Evolutionary conservation across 2,888 invertebrate species (phyloP).

Genomic region (Branchellion lobata): DNA sequence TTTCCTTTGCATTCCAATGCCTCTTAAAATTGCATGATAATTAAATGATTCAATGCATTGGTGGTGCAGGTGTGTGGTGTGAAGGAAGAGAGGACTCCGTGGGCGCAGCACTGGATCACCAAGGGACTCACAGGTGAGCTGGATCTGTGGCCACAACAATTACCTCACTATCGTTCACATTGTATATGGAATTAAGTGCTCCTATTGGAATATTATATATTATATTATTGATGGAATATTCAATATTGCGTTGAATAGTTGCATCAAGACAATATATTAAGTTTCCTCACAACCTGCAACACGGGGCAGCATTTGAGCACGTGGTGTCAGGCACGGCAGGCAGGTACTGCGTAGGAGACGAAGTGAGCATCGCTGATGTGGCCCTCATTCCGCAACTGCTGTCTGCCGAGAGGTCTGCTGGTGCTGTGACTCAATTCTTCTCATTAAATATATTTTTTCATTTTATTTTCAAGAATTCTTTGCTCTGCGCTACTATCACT

Average conservation of each 20-base stretch:
- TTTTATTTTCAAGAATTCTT: not conserved
- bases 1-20: not conserved
- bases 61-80: not conserved
- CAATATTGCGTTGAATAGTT: not conserved
- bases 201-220: not conserved
- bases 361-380: constrained; percentile 88
- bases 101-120: constrained; percentile 90
- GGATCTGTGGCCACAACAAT: not conserved
- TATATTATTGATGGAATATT: not conserved
- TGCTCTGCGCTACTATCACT: not conserved
- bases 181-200: too few relatives aligned
- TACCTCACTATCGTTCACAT: too few relatives aligned
- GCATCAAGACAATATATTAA: not conserved
- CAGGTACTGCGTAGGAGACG: constrained; percentile 84
- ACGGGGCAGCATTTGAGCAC: constrained; percentile 76
- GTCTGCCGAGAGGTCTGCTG: constrained; percentile 79
- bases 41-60: not conserved
- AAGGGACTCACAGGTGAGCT: constrained; percentile 78
- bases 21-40: not conserved
- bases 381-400: constrained; percentile 92
- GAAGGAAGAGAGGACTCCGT: constrained; percentile 73
- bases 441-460: not conserved
- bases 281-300: too few relatives aligned
- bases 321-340: constrained; percentile 76
- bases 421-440: not conserved